A percentile compares a stretch with the other conserved stretches of the same genome.
These are phyloP conservation scores for Drosophila subquinaria DNA, from an alignment of 2,888 invertebrate species.

Conservation along the genomic window DNA sequence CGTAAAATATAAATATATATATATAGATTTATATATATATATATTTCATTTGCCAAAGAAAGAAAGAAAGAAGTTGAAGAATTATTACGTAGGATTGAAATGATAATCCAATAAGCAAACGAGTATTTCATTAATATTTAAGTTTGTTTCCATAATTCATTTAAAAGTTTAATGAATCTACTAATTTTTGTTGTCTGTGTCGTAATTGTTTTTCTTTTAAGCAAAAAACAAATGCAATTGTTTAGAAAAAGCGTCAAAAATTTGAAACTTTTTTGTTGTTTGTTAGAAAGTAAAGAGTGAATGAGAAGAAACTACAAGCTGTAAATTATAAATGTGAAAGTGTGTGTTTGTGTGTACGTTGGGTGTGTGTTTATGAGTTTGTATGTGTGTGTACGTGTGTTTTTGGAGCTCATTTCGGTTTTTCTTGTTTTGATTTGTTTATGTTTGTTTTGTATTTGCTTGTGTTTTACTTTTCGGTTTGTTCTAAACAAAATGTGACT, in stretches of 20 bases:
- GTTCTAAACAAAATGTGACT: conserved; percentile 80
- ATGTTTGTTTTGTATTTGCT: conserved; percentile 25
- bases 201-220: conserved; percentile 44
- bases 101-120: conserved; percentile 54
- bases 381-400: conserved; percentile 43
- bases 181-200: background rate
- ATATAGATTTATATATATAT: conserved; percentile 28
- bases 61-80: conserved; percentile 50
- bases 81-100: conserved; percentile 55
- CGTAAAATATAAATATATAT: conserved; percentile 46
- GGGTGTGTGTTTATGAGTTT: conserved; percentile 40
- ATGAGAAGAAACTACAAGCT: conserved; percentile 77
- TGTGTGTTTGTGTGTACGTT: conserved; percentile 29
- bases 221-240: conserved; percentile 78
- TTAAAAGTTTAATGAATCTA: conserved; percentile 52
- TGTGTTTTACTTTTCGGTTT: conserved; percentile 66
- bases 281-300: conserved; percentile 54
- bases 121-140: conserved; percentile 72
- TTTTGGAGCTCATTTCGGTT: conserved; percentile 48
- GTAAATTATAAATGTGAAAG: conserved; percentile 58
- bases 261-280: conserved; percentile 13
- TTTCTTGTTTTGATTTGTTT: conserved; percentile 28
- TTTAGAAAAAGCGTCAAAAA: conserved; percentile 74
- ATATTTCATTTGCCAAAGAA: conserved; percentile 34
- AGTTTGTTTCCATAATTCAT: conserved; percentile 13